Conservation (phyloP, 1,140 invertebrate species). For the Drusus annulatus region DNA sequence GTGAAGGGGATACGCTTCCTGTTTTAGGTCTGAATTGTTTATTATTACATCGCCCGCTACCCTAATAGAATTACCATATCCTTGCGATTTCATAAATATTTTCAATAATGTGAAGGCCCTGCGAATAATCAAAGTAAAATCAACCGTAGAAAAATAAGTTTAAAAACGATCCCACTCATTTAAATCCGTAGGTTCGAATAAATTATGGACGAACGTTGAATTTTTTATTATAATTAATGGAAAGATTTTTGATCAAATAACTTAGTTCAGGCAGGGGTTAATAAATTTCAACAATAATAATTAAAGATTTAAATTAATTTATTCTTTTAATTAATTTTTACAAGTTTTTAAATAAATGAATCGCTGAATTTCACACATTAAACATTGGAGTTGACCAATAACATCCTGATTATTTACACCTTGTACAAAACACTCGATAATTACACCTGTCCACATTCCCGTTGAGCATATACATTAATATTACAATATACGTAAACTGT, state of each 20-base stretch:
- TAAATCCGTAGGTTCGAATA: no score
- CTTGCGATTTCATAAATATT: constrained; percentile 17
- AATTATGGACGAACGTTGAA: no score
- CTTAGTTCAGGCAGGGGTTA: no score
- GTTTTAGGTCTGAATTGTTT: constrained; percentile 9
- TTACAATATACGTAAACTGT: not conserved
- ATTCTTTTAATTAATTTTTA: constrained; percentile 18
- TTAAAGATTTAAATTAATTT: not conserved
- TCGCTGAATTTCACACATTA: constrained; percentile 2
- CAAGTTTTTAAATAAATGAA: constrained; percentile 15
- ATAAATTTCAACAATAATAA: no score
- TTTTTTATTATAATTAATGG: no score
- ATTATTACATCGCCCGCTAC: not conserved
- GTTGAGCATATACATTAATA: not conserved
- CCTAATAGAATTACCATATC: constrained; percentile 15
- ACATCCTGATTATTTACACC: constrained; percentile 13
- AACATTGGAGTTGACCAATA: not conserved
- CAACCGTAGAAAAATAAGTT: no score
- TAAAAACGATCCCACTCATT: no score
- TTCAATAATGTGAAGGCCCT: no score
- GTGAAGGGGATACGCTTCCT: not conserved
- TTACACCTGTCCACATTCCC: not conserved
- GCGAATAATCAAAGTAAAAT: no score
- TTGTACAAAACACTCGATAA: constrained; percentile 13
- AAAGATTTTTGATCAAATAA: no score